phyloP scores from a whole-genome alignment of 2,797 vertebrate genomes.

The Ctenopoma multispine region DNA sequence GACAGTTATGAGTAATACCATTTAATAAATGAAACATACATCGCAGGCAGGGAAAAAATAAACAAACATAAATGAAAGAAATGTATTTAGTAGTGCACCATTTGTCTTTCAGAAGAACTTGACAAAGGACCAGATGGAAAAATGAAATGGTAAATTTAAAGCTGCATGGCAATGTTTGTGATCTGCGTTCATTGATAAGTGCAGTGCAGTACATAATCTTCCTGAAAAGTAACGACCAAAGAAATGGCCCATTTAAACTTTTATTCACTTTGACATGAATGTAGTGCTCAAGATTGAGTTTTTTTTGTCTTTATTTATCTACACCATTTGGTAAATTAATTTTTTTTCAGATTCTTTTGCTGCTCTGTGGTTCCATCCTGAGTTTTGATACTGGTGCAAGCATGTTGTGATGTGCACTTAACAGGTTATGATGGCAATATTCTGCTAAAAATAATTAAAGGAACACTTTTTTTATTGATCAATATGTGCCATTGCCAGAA shows the following conservation, averaged over 20 bases:
- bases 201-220: neutral
- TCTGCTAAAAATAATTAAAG: neutral
- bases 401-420: slow-evolving; percentile 39
- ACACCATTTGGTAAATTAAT: neutral
- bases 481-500: too few species aligned
- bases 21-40: slow-evolving; percentile 1
- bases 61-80: neutral
- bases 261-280: slow-evolving; percentile 20
- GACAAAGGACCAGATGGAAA: slow-evolving; percentile 64
- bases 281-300: slow-evolving; percentile 7
- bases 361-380: neutral
- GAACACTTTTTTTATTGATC: too few species aligned
- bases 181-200: slow-evolving; percentile 10
- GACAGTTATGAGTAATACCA: neutral
- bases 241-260: slow-evolving; percentile 6
- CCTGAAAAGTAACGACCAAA: slow-evolving; percentile 6
- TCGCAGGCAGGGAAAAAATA: neutral
- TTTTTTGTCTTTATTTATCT: slow-evolving; percentile 9
- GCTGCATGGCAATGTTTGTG: slow-evolving; percentile 61
- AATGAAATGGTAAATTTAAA: slow-evolving; percentile 63
- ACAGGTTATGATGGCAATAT: neutral
- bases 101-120: slow-evolving; percentile 72
- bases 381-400: slow-evolving; percentile 25
- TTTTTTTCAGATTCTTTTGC: neutral
- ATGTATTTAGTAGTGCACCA: slow-evolving; percentile 29